Evolutionary conservation across 2,797 vertebrate genomes (phyloP), one percentile per base, ranked within the genome.

Genomic region (Xerus rutilus): DNA sequence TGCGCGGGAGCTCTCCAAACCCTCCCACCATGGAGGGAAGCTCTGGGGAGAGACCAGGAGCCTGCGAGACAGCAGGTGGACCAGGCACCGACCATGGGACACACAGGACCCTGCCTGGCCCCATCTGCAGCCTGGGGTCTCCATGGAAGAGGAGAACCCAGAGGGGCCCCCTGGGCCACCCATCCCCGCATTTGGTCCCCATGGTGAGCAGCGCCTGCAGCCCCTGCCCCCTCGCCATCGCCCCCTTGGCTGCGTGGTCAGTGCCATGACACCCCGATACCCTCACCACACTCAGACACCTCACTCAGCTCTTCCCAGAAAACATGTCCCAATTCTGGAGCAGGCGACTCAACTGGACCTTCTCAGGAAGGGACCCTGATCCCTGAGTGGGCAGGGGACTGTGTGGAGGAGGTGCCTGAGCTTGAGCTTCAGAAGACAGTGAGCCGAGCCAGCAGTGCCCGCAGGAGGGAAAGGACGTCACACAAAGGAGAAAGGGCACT

Each of bases 151-250:
- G 49, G 47, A 54, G 25, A 81, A 23, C 54, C 72, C 45, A 57
- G 30, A 35, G 23, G 82, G 14, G 7, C n/a, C 43, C 20, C 49
- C 39, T 15, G 15, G 0, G 1, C 23, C 54, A 57, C n/a, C 52
- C 32, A 18, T 12, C 72, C 39, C 54, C 43, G 18, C 8, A 13
- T 15, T 57, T 8, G 59, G 64, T 11, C 43, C 74, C 21, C 47
- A 52, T 47, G 25, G 20, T 14, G 3, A 39, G n/a, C 25, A 35
- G 54, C 20, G 7, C 64, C 64, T 65, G 74, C 18, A 14, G 30
- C n/a, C 8, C 47, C 25, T 25, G 0, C 0, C n/a, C 43, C 14
- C 20, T 77, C 6, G 0, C 52, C 74, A 7, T 4, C 79, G 59
- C 54, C 83, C 45, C 14, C 5, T 5, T 28, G 10, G 39, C 65